Evolutionary conservation across 1,140 invertebrate species (phyloP).

Genomic region (Aphelinus certus): DNA sequence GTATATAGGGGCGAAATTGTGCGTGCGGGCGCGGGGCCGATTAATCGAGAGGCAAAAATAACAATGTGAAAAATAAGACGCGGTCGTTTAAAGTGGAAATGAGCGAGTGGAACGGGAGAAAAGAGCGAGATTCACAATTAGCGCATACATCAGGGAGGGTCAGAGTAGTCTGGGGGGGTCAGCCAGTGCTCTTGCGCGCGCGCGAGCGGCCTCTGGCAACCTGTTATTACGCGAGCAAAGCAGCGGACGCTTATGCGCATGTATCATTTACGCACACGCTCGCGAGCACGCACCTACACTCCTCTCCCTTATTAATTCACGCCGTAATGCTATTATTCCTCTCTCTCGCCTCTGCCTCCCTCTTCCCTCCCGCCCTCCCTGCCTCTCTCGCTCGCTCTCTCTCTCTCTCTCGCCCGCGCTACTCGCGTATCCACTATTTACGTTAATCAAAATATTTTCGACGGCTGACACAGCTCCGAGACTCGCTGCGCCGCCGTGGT

Average conservation of each 20-base stretch:
- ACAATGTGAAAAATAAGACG: conserved; percentile 17
- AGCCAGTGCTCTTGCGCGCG: conserved; percentile 10
- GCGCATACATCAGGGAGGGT: conserved; percentile 52
- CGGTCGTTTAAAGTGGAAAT: conserved; percentile 7
- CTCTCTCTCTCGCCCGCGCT: no score
- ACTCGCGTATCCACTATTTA: conserved; percentile 3
- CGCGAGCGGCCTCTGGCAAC: conserved; percentile 53
- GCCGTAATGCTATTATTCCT: no score
- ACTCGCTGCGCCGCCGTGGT: no score
- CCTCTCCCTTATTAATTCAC: conserved; percentile 26
- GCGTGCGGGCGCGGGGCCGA: neutral
- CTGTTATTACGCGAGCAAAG: conserved; percentile 58
- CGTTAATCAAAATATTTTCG: conserved; percentile 15
- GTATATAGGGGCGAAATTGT: no score
- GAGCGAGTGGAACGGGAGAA: conserved; percentile 26
- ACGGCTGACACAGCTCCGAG: neutral
- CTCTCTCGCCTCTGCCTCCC: no score
- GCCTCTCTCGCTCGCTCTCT: no score
- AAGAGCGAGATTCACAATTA: conserved; percentile 50
- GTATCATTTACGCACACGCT: conserved; percentile 56
- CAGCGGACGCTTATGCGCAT: conserved; percentile 51
- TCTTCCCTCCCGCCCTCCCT: no score
- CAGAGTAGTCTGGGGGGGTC: conserved; percentile 45
- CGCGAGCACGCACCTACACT: conserved; percentile 45
- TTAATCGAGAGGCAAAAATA: conserved; percentile 13